Percentiles rank a stretch among this genome's conserved stretches.
Conservation (phyloP, 2,113 vertebrate species). For the Hippocampus abdominalis region DNA sequence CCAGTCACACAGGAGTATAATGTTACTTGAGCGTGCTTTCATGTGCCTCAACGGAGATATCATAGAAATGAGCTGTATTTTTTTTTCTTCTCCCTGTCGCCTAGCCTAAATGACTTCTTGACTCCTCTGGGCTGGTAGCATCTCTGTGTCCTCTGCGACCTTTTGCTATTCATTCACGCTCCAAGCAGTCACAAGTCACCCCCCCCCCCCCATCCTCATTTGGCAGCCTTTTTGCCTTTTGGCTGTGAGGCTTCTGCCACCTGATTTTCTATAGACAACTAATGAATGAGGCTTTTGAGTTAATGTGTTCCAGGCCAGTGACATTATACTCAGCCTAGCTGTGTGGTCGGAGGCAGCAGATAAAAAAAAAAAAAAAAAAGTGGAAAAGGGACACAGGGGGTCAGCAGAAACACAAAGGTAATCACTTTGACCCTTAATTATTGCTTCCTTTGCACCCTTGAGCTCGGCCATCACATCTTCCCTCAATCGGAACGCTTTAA, state of each 20-base stretch:
- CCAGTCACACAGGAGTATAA: constrained; percentile 19
- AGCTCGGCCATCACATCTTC: constrained; percentile 30
- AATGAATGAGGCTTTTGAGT: constrained; percentile 45
- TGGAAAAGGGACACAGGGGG: constrained; percentile 34
- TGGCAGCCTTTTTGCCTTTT: constrained; percentile 38
- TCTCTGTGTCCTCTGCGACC: constrained; percentile 51
- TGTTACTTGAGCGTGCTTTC: constrained; percentile 56
- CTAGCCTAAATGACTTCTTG: constrained; percentile 37
- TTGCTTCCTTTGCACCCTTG: constrained; percentile 60
- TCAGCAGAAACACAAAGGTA: constrained; percentile 60
- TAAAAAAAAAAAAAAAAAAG: constrained; percentile 12
- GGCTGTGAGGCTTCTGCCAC: constrained; percentile 29
- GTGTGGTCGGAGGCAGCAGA: constrained; percentile 24
- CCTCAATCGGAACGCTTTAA: constrained; percentile 44
- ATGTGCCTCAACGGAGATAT: constrained; percentile 54
- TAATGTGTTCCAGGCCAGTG: constrained; percentile 63
- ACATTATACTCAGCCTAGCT: constrained; percentile 34
- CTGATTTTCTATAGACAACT: constrained; percentile 33
- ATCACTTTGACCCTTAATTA: constrained; percentile 71
- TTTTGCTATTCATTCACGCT: constrained; percentile 48
- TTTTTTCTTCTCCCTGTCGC: constrained; percentile 3
- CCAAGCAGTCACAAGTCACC: neutral
- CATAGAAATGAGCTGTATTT: constrained; percentile 14
- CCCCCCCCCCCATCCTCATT: constrained; percentile 20
- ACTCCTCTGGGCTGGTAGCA: constrained; percentile 38